These are phyloP conservation scores for Alectoris magna DNA, from an alignment of 2,797 vertebrate species.

Conservation along the genomic window DNA sequence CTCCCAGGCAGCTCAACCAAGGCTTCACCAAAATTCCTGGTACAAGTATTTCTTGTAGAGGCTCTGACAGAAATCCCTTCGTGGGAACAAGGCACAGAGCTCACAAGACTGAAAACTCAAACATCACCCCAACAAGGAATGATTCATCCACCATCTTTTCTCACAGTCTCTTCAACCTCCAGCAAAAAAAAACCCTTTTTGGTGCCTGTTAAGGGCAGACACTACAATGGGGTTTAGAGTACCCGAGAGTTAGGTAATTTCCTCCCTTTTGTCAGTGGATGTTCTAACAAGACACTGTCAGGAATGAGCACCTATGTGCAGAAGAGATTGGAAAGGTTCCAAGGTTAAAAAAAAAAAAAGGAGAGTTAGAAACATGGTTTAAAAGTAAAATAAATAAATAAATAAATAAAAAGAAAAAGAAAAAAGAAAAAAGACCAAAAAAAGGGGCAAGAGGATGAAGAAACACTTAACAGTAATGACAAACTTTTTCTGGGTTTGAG, in stretches of 20 bases:
- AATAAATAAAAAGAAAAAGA: background rate
- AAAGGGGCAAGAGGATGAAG: background rate
- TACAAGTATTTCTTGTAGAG: background rate
- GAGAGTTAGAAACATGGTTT: conserved; percentile 49
- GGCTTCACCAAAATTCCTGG: background rate
- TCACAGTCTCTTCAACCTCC: background rate
- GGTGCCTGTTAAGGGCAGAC: conserved; percentile 12
- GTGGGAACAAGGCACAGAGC: background rate
- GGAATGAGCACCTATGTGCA: conserved; percentile 39
- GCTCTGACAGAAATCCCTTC: background rate
- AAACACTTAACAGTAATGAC: conserved; percentile 87
- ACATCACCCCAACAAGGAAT: background rate
- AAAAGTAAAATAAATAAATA: background rate
- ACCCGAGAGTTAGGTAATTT: conserved; percentile 16
- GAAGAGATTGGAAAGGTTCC: conserved; percentile 46
- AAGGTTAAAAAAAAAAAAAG: conserved; percentile 55
- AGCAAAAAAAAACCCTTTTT: conserved; percentile 11
- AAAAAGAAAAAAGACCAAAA: background rate
- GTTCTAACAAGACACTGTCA: conserved; percentile 46
- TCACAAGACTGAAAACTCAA: background rate
- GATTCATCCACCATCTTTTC: background rate
- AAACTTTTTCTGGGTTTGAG: conserved; percentile 87
- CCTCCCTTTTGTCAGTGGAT: conserved; percentile 28
- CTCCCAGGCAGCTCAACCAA: background rate
- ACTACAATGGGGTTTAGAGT: background rate